phyloP scores from a whole-genome alignment of 1,140 invertebrate species.

The Globodera ellingtonae region DNA sequence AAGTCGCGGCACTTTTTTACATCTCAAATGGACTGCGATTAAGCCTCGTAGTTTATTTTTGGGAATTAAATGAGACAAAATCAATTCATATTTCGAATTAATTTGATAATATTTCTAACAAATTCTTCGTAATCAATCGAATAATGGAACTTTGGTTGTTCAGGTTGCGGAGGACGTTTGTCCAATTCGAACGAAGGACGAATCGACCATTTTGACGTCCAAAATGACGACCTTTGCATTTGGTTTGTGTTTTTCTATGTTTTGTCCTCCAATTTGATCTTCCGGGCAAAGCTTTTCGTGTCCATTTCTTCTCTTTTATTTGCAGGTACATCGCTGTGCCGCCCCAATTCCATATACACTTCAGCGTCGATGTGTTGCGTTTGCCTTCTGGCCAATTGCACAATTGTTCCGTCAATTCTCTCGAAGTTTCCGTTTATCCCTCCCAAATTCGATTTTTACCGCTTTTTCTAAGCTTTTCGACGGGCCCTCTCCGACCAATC shows the following conservation, averaged over 20 bases:
- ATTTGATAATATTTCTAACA: too few relatives aligned
- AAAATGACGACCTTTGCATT: neutral
- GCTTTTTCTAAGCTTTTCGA: slow-evolving; percentile 30
- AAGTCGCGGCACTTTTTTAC: slow-evolving; percentile 27
- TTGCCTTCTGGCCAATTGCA: slow-evolving; percentile 35
- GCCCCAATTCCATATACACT: slow-evolving; percentile 34
- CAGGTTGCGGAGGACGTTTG: slow-evolving; percentile 37
- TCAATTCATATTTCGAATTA: too few relatives aligned
- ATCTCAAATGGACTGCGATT: slow-evolving; percentile 35
- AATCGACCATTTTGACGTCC: slow-evolving; percentile 33
- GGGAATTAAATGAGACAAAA: too few relatives aligned
- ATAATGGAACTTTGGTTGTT: neutral
- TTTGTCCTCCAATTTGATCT: neutral
- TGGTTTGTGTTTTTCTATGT: neutral
- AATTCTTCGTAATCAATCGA: too few relatives aligned
- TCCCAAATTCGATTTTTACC: neutral
- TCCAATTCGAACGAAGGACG: slow-evolving; percentile 26
- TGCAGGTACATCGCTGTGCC: slow-evolving; percentile 36
- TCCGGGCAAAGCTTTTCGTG: neutral
- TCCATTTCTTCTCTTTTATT: neutral
- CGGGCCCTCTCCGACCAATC: slow-evolving; percentile 25
- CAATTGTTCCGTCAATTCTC: slow-evolving; percentile 36
- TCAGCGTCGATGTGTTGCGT: slow-evolving; percentile 30
- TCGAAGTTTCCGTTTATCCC: slow-evolving; percentile 31
- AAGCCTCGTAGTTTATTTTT: slow-evolving; percentile 25